These are phyloP conservation scores for Rhodophaea formosa DNA, from an alignment of 2,888 invertebrate genomes.

Conservation along the genomic window DNA sequence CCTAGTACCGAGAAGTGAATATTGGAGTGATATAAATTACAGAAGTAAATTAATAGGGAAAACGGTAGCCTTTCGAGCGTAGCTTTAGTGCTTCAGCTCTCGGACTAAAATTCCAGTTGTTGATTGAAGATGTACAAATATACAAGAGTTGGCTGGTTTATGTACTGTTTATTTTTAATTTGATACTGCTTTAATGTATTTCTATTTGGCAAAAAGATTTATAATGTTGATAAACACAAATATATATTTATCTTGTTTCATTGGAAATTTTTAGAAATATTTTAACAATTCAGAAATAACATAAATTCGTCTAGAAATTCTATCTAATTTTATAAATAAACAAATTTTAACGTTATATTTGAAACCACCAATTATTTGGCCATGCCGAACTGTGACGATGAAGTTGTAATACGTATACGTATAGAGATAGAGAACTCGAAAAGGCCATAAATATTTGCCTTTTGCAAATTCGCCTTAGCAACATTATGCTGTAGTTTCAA, in stretches of 20 bases:
- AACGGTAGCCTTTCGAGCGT: not conserved
- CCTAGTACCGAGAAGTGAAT: not conserved
- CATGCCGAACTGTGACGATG: not conserved
- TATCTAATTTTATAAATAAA: no score
- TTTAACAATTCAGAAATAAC: no score
- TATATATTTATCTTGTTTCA: no score
- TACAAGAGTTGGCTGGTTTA: not conserved
- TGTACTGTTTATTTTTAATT: not conserved
- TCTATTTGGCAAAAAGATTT: no score
- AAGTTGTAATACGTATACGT: not conserved
- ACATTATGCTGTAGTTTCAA: not conserved
- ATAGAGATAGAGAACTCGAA: not conserved
- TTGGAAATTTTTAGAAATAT: no score
- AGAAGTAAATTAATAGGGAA: constrained; percentile 1
- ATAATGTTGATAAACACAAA: no score
- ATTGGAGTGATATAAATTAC: constrained; percentile 6
- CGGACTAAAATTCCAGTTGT: constrained; percentile 6
- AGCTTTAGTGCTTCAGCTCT: constrained; percentile 6
- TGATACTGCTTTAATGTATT: not conserved
- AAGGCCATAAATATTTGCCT: constrained; percentile 7
- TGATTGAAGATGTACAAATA: constrained; percentile 7
- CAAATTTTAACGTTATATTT: no score
- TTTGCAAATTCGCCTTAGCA: not conserved
- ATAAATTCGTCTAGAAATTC: no score
- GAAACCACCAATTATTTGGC: no score